A percentile compares a stretch with the other conserved stretches of the same genome.
These are phyloP conservation scores for Drosophila fungiperda DNA, from an alignment of 2,888 invertebrate species.

Conservation along the genomic window DNA sequence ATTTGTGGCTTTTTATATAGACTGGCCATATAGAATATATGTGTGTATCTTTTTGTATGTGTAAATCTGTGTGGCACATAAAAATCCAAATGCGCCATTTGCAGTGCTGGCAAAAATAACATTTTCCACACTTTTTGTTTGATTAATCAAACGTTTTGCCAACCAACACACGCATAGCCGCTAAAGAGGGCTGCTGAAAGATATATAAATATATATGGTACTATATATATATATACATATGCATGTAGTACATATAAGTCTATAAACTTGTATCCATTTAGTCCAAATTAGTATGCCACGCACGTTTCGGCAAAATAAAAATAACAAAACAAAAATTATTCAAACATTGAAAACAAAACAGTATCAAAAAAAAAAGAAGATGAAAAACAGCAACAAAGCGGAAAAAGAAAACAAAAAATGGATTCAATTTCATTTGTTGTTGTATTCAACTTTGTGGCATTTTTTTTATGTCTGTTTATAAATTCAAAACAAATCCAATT, in stretches of 20 bases:
- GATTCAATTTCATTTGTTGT: constrained; percentile 34
- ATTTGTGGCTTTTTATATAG: constrained; percentile 73
- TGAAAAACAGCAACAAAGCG: constrained; percentile 47
- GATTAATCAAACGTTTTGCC: constrained; percentile 69
- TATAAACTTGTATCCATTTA: constrained; percentile 58
- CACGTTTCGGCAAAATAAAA: constrained; percentile 59
- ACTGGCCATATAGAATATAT: constrained; percentile 38
- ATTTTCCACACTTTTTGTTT: constrained; percentile 80
- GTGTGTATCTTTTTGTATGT: constrained; percentile 19
- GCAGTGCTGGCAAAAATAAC: constrained; percentile 75
- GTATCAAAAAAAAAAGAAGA: constrained; percentile 22
- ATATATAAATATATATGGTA: constrained; percentile 6
- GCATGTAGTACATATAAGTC: constrained; percentile 4
- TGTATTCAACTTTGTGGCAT: constrained; percentile 13
- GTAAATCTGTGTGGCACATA: constrained; percentile 71
- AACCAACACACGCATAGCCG: constrained; percentile 28
- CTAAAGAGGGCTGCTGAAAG: background rate
- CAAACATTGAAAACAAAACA: constrained; percentile 38
- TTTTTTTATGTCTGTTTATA: constrained; percentile 77
- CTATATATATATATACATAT: constrained; percentile 11
- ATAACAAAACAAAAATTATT: constrained; percentile 17
- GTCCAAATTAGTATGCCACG: constrained; percentile 76
- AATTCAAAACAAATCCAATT: constrained; percentile 84
- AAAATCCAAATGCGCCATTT: constrained; percentile 77
- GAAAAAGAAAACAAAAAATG: constrained; percentile 68